A percentile compares a stretch with the other conserved stretches of the same genome.
Evolutionary conservation across 1,140 invertebrate genomes (phyloP).

Genomic region (Calliopsis andreniformis): DNA sequence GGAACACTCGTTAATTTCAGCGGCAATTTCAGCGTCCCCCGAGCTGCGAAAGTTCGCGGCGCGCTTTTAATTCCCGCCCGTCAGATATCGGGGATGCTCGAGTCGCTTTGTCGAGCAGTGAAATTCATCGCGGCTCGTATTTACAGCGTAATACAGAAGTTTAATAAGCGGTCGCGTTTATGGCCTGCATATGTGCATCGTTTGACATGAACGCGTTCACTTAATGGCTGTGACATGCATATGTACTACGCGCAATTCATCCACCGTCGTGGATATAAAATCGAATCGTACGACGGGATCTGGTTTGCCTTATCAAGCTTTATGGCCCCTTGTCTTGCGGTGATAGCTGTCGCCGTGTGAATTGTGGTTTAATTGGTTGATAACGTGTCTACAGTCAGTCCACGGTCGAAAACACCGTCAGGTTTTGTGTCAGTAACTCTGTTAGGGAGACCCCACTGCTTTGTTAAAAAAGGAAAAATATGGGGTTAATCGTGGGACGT

Average conservation of each 20-base stretch:
- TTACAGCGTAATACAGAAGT: slow-evolving; percentile 43
- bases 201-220: slow-evolving; percentile 22
- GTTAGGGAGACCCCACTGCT: too few species aligned
- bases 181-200: slow-evolving; percentile 8
- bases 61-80: slow-evolving; percentile 12
- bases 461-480: too few species aligned
- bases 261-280: neutral
- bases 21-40: neutral
- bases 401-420: too few species aligned
- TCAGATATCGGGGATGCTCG: slow-evolving; percentile 46
- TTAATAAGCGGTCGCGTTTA: slow-evolving; percentile 50
- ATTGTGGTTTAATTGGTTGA: too few species aligned
- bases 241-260: neutral
- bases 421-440: too few species aligned
- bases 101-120: slow-evolving; percentile 21
- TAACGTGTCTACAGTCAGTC: too few species aligned
- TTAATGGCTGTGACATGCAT: slow-evolving; percentile 17
- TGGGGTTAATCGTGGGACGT: too few species aligned
- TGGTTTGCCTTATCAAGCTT: neutral
- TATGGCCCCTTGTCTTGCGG: neutral
- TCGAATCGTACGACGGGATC: neutral
- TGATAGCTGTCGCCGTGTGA: neutral
- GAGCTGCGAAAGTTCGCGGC: slow-evolving; percentile 1
- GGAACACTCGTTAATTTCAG: too few species aligned
- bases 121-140: slow-evolving; percentile 59